Evolutionary conservation across 1,140 invertebrate species (phyloP).

Genomic region (Ridgeia piscesae): DNA sequence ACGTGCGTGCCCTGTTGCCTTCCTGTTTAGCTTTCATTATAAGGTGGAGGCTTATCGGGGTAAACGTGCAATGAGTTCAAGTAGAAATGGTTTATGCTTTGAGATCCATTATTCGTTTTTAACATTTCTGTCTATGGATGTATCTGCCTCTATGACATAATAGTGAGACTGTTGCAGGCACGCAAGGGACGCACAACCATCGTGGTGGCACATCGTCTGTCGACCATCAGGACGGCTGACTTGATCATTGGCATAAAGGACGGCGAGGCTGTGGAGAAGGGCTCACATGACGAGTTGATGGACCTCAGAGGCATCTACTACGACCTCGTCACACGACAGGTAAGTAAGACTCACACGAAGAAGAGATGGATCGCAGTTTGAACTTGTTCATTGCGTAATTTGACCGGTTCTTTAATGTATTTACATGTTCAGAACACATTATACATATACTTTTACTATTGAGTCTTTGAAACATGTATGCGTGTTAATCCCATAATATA

Average conservation of each 20-base stretch:
- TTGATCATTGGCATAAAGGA: slow-evolving; percentile 72
- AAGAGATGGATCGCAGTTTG: too few species aligned
- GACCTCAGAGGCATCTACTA: slow-evolving; percentile 49
- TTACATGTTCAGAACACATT: too few species aligned
- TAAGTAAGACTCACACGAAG: slow-evolving; percentile 10
- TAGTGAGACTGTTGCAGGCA: slow-evolving; percentile 39
- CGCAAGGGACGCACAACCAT: slow-evolving; percentile 77
- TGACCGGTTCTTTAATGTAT: too few species aligned
- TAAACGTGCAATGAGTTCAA: too few species aligned
- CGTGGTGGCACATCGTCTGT: slow-evolving; percentile 83
- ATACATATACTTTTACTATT: too few species aligned
- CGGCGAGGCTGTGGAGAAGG: slow-evolving; percentile 74
- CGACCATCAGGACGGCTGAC: slow-evolving; percentile 80
- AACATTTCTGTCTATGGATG: not conserved
- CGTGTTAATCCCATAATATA: too few species aligned
- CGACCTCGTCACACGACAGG: slow-evolving; percentile 51
- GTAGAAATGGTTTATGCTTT: not conserved
- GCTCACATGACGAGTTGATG: slow-evolving; percentile 68
- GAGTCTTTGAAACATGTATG: too few species aligned
- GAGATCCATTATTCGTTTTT: not conserved
- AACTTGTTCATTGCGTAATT: too few species aligned
- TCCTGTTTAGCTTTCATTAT: too few species aligned
- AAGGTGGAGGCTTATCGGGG: too few species aligned
- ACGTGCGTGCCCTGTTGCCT: too few species aligned
- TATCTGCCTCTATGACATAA: not conserved